A percentile compares a stretch with the other conserved stretches of the same genome.
Evolutionary conservation across 2,113 vertebrate species (phyloP).

Genomic region (Trochalopteron elliotii): DNA sequence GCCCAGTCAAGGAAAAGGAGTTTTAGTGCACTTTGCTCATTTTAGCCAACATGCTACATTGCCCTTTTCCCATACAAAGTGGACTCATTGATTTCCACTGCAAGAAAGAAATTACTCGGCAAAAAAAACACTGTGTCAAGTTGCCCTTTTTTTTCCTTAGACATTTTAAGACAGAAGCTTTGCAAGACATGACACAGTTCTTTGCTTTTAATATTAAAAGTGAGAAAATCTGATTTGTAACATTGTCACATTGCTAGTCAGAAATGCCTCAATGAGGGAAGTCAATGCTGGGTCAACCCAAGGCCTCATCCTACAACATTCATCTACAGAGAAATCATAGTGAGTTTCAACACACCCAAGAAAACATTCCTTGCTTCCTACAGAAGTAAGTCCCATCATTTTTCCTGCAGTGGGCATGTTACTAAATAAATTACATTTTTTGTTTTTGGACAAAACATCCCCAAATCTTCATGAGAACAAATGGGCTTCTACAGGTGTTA

Average conservation of each 20-base stretch:
- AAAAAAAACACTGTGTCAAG: slow-evolving; percentile 57
- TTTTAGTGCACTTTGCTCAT: slow-evolving; percentile 64
- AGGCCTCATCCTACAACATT: slow-evolving; percentile 74
- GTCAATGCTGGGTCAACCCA: slow-evolving; percentile 63
- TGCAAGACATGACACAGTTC: slow-evolving; percentile 74
- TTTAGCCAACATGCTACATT: slow-evolving; percentile 64
- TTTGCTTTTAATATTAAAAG: slow-evolving; percentile 76
- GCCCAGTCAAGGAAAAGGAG: slow-evolving; percentile 39
- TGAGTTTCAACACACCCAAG: slow-evolving; percentile 54
- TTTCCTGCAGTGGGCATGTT: slow-evolving; percentile 50
- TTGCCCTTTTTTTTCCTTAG: slow-evolving; percentile 47
- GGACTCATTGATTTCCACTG: slow-evolving; percentile 30
- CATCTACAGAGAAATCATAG: slow-evolving; percentile 67
- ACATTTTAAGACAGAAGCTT: slow-evolving; percentile 75
- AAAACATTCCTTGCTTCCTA: slow-evolving; percentile 64
- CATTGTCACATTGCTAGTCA: slow-evolving; percentile 77
- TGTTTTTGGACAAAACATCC: slow-evolving; percentile 60
- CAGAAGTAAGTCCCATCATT: slow-evolving; percentile 52
- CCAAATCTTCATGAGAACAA: slow-evolving; percentile 58
- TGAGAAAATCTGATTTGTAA: slow-evolving; percentile 75
- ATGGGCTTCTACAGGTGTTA: slow-evolving; percentile 38
- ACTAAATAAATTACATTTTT: slow-evolving; percentile 62
- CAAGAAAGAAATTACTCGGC: slow-evolving; percentile 45
- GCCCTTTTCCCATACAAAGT: slow-evolving; percentile 4
- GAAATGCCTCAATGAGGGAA: slow-evolving; percentile 72